These are phyloP conservation scores for Apodemus agrarius DNA, from an alignment of 2,797 vertebrate species.

Conservation along the genomic window DNA sequence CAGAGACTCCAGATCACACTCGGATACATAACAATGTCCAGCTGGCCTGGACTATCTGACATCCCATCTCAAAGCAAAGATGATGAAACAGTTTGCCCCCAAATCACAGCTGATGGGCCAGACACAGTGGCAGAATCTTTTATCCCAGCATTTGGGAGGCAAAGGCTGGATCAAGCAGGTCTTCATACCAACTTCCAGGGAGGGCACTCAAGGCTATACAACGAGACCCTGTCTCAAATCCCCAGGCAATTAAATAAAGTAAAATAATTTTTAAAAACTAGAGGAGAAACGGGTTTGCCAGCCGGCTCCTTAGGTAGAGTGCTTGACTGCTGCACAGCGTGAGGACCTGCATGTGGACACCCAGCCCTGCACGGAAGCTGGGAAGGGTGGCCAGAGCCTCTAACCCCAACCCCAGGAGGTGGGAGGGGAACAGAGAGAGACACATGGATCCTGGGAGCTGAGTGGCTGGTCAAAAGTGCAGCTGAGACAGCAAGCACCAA, in stretches of 20 bases:
- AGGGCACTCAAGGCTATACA: neutral
- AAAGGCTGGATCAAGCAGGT: neutral
- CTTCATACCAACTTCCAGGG: neutral
- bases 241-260: neutral
- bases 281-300: neutral
- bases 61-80: constrained; percentile 3
- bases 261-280: neutral
- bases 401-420: neutral
- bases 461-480: neutral
- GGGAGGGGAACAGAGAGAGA: neutral
- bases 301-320: neutral
- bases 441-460: neutral
- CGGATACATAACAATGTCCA: too few relatives aligned
- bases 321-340: neutral
- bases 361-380: neutral
- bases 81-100: constrained; percentile 23
- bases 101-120: constrained; percentile 32
- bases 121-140: neutral
- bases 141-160: neutral
- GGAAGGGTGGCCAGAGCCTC: neutral
- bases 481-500: neutral
- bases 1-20: neutral
- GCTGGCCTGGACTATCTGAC: neutral
- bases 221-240: neutral
- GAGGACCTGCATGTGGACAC: neutral